Conservation (phyloP, 2,113 vertebrate species). For the Hoplias malabaricus region DNA sequence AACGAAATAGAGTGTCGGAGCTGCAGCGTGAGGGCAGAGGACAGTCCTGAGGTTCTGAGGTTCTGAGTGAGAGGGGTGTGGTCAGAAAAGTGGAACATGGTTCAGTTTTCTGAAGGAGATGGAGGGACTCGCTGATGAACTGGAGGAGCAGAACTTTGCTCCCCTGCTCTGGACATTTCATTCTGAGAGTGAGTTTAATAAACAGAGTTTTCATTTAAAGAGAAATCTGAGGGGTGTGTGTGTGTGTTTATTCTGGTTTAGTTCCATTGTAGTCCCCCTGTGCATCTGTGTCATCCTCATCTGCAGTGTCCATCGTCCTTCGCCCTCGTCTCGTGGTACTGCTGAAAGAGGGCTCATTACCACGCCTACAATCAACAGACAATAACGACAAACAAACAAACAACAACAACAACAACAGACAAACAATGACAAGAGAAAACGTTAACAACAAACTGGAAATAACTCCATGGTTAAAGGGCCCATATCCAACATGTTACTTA, state of each 20-base stretch:
- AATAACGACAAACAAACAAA: constrained; percentile 24
- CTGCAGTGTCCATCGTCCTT: constrained; percentile 76
- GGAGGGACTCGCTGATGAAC: too few relatives aligned
- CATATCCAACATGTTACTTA: background rate
- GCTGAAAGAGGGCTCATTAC: constrained; percentile 79
- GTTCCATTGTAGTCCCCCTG: constrained; percentile 85
- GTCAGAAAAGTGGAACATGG: too few relatives aligned
- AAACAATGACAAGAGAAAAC: background rate
- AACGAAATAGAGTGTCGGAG: too few relatives aligned
- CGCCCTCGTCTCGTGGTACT: constrained; percentile 75
- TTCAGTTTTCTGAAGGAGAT: too few relatives aligned
- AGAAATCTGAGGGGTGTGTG: constrained; percentile 2
- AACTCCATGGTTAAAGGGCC: background rate
- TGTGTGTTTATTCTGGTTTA: constrained; percentile 66
- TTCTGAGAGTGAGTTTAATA: too few relatives aligned
- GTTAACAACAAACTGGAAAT: background rate
- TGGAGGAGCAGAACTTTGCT: too few relatives aligned
- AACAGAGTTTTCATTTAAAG: too few relatives aligned
- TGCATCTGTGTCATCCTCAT: constrained; percentile 79
- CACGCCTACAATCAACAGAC: constrained; percentile 71
- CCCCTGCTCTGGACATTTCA: too few relatives aligned
- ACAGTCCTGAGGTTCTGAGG: too few relatives aligned
- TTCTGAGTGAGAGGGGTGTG: too few relatives aligned
- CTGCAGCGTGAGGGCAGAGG: too few relatives aligned
- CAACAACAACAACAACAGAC: constrained; percentile 6